Base-by-base conservation (phyloP, 2,797 vertebrate genomes). In the Etheostoma nigrum region DNA sequence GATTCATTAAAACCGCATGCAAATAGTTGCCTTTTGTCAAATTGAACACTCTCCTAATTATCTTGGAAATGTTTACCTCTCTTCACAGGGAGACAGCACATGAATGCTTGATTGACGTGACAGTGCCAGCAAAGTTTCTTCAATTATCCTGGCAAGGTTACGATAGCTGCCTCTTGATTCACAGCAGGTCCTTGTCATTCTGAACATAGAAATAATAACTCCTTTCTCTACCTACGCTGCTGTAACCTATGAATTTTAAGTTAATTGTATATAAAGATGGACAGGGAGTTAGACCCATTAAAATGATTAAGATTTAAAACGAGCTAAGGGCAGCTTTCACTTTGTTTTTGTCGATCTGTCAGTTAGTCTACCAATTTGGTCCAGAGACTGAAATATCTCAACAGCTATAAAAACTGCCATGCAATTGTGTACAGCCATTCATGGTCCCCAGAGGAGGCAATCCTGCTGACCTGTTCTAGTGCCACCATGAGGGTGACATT, bases 61-160 rank as follows among this genome's bases (percentile, higher is more conserved):
- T 86, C 79, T 81, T 65, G 67, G 76, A 82, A 73, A 48, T 88
- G 76, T 91, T 87, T 83, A 79, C 68, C 67, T 67, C 52, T 83
- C 74, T 74, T 89, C 79, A 78, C 73, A 14, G 76, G 65, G 59
- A 78, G 79, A 86, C 72, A 66, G 77, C 77, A 36, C 78, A 75
- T 51, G 69, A 84, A 86, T 71, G 71, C 58, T 72, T 91, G 89
- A 90, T 81, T 85, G 87, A 87, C 88, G 72, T 67, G 57, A 79
- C 80, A 62, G 80, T 76, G 78, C 70, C 67, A 72, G 73, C 76
- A 68, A 83, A 86, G 79, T 86, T 77, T 89, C 82, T 76, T 85
- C 83, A 87, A 82, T 90, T 89, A 88, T 88, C 86, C 75, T 70
- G 79, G 85, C 82, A 76, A 89, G 80, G 88, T 88, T 87, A 80